Evolutionary conservation across 1,140 invertebrate species (phyloP), one percentile per base, ranked within the genome.

Genomic region (Apis cerana): DNA sequence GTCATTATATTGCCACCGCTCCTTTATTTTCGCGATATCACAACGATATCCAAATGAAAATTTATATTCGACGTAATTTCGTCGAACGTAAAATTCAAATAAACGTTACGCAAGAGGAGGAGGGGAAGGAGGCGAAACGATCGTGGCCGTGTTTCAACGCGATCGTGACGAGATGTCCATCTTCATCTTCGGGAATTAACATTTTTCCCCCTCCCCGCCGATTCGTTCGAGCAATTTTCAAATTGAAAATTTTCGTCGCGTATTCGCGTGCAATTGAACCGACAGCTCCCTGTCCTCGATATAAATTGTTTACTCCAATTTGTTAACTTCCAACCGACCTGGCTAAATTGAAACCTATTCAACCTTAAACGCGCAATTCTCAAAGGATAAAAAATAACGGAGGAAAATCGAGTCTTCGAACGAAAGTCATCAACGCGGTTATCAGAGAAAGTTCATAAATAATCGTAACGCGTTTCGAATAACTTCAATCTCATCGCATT

Each of bases 231-330:
- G 5, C 71, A 81, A 81, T 81, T 75, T 81, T 56, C 67, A 50
- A 67, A 75, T 81, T 75, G 79, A 81, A 75, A 65, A 81, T 75
- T 80, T 43, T 80, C 43, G 52, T 80, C 79, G 79, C 79, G 79
- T 80, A 75, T 58, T 74, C 52, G 2, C 70, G 21, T 52, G n/a
- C 65, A 75, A 52, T 75, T 80, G 71, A 80, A 17, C 50, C 50
- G 33, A 23, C 61, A 5, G 12, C 58, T 17, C 17, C 27, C 11
- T 50, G 79, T 58, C 79, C 71, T 43, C 79, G 61, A 67, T 81
- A 62, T 21, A 48, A 7, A 13, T 3, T 33, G 10, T 10, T 50
- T 1, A 19, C 21, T 13, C 59, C 11, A 9, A 17, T 11, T 62
- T 62, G 17, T 70, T 70, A 23, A 59, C 43, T 12, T 21, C 75